Evolutionary conservation across 2,888 invertebrate genomes (phyloP).

Genomic region (Drosophila percnosoma): DNA sequence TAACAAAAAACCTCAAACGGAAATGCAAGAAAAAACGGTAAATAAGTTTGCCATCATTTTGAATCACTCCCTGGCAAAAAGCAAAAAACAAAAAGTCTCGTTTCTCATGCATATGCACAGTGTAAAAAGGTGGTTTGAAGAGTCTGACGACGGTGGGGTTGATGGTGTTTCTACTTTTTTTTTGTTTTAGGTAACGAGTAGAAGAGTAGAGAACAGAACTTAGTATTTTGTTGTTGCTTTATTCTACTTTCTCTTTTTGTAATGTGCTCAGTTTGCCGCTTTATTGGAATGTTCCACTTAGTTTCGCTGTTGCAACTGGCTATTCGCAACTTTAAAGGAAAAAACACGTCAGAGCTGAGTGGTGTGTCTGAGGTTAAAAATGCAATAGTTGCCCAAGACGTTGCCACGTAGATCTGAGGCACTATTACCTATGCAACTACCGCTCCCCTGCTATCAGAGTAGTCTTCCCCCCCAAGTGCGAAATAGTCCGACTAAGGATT

Average conservation of each 20-base stretch:
- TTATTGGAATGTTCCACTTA: conserved; percentile 47
- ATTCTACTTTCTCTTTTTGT: conserved; percentile 2
- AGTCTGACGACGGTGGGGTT: not conserved
- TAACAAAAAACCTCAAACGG: conserved; percentile 12
- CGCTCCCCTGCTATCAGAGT: not conserved
- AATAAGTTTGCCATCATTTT: conserved; percentile 66
- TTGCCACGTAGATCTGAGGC: conserved; percentile 18
- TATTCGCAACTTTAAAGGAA: conserved; percentile 30
- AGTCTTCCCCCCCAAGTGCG: not conserved
- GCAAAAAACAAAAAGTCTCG: conserved; percentile 23
- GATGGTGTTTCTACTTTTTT: not conserved
- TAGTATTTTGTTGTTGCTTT: conserved; percentile 27
- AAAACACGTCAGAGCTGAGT: conserved; percentile 19
- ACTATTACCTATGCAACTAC: conserved; percentile 6
- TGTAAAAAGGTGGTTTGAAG: not conserved
- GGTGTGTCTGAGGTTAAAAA: conserved; percentile 23
- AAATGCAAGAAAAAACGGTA: conserved; percentile 48
- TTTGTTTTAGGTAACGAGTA: not conserved
- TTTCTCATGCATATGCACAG: conserved; percentile 42
- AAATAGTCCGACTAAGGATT: conserved; percentile 17
- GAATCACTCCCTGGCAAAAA: conserved; percentile 20
- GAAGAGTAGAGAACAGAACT: not conserved
- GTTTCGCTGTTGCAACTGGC: conserved; percentile 11
- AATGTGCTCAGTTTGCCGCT: conserved; percentile 18
- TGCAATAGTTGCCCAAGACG: conserved; percentile 22